Base-by-base conservation (phyloP, 2,797 vertebrate species). In the Sebastes taczanowskii region DNA sequence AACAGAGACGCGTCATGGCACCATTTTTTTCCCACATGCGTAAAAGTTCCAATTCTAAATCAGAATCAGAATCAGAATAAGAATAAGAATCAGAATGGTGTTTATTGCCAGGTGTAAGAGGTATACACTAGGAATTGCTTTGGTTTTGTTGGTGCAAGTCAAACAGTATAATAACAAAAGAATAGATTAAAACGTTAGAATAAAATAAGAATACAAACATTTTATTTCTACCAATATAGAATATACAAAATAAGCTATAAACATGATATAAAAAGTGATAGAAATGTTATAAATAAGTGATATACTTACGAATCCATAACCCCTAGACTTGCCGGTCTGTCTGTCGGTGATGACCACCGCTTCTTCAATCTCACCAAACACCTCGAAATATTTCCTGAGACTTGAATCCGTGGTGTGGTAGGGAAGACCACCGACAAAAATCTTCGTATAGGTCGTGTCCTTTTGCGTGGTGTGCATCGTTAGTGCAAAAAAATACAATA, bases 331-430 rank as follows among this genome's bases (percentile, higher is more conserved):
- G 84, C 98, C 98, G 27, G 98, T 98, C 95, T 99, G 98, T 85
- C 97, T 93, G 95, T 98, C 98, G 10, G 97, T 98, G 91, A 99
- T 99, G 78, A 99, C 98, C 91, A 99, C 98, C 62, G 97, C 97
- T 90, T 98, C 98, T 91, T 99, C 98, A 85, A 99, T 99, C 91
- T 99, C 98, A 16, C 98, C 98, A 86, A 98, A 99, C 87, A 98
- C 97, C 92, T 98, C 98, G 79, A 99, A 99, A 94, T 98, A 99
- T 93, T 98, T 98, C 94, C 97, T 96, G 93, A 99, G 97, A 94
- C 97, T 98, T 87, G 97, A 97, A 94, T 99, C 98, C 79, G 97
- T 98, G 95, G 98, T 98, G 95, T 98, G 98, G 91, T 98, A 99
- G 86, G 97, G 98, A 65, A 99, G 95, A 74, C 98, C 98, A 89